Base-by-base conservation (phyloP, 2,888 invertebrate genomes). In the Hyalella azteca region DNA sequence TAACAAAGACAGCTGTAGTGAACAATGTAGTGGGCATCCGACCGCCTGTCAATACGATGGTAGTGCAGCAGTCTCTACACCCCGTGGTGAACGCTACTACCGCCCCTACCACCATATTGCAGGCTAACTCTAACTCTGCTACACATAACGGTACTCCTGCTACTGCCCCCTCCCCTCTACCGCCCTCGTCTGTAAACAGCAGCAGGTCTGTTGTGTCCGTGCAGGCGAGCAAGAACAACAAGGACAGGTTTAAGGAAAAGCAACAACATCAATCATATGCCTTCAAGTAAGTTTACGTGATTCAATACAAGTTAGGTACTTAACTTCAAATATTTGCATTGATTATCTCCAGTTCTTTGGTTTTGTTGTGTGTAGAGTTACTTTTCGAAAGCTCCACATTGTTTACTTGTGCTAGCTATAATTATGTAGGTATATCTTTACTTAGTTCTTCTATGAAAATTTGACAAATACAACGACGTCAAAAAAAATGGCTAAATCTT, bases 161-260 rank as follows among this genome's bases (percentile, higher is more conserved):
- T 83, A 78, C 84, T 90, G 49, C 88, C 90, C 90, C 91, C 41
- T 88, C 89, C 39, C 89, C 90, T 86, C 87, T 90, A 26, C 66
- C 66, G 9, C 39, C 66, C 19, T 32, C 66, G 88, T 90, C 78
- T 91, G 22, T 40, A 40, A 60, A 77, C 79, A 19, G 48, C 79
- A 5, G 66, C 66, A 36, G 66, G 15, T 9, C 66, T 36, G 32
- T 36, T 36, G 26, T 32, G 1, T 22, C 66, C n/a, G 5, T 36
- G 36, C 66, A 32, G 36, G 36, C 19, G n/a, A 66, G 36, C 36
- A 66, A 66, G 39, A 66, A 36, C 66, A 66, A 36, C 36, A 66
- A 66, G 66, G 66, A 66, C 13, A 36, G 66, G 36, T 36, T 66
- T 36, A 66, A 66, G 66, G 66, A 66, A 19, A 66, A 66, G 66